Conservation (phyloP, 2,113 vertebrate genomes). For the Mola mola region DNA sequence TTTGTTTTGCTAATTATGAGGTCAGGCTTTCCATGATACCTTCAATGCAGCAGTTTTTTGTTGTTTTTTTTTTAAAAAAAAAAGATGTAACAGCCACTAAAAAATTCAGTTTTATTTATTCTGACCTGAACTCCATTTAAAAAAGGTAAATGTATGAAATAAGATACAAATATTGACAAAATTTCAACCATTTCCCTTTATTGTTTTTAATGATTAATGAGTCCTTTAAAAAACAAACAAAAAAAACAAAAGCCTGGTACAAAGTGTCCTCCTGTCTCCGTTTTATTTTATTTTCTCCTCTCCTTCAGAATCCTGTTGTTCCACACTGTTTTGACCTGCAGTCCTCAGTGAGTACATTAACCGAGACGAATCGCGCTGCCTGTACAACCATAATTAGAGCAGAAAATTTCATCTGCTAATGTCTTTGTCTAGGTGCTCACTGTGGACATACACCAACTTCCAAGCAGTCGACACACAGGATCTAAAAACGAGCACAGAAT, state of each 20-base stretch:
- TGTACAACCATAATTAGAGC: conserved; percentile 58
- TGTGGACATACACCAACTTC: conserved; percentile 42
- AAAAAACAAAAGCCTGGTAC: not conserved
- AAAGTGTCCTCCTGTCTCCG: conserved; percentile 8
- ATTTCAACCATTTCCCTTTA: not conserved
- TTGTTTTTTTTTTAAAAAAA: no score
- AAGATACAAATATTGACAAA: not conserved
- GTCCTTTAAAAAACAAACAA: not conserved
- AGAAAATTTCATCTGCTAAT: conserved; percentile 67
- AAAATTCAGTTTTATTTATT: no score
- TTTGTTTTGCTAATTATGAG: no score
- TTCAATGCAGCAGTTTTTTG: no score
- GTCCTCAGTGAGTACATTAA: conserved; percentile 59
- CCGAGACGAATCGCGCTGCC: conserved; percentile 56
- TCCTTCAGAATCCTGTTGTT: conserved; percentile 49
- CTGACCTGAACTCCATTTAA: no score
- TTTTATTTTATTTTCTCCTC: conserved; percentile 19
- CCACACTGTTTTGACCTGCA: conserved; percentile 49
- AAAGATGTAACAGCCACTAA: no score
- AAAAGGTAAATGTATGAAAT: no score
- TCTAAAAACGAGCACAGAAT: conserved; percentile 37
- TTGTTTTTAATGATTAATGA: not conserved
- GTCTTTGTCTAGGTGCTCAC: conserved; percentile 60
- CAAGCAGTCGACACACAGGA: conserved; percentile 36
- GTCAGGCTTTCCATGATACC: no score